These are phyloP conservation scores for Pachyramphus minor DNA, from an alignment of 2,113 vertebrate species.

Conservation along the genomic window DNA sequence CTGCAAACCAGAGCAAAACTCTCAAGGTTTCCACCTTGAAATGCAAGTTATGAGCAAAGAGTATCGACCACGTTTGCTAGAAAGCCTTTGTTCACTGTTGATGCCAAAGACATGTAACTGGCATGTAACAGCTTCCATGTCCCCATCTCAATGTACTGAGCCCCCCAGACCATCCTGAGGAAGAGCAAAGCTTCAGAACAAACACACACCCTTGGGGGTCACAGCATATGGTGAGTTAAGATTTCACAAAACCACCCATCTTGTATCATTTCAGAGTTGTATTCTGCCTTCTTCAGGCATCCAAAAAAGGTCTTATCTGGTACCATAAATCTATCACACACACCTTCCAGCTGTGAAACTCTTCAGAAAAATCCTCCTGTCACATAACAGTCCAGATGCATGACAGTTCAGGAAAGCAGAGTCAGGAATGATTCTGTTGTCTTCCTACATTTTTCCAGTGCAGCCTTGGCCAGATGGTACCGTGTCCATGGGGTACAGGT, in stretches of 20 bases:
- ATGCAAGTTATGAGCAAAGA: rapidly evolving
- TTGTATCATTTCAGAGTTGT: not conserved
- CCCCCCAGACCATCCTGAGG: not conserved
- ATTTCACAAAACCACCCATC: not conserved
- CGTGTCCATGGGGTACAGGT: rapidly evolving
- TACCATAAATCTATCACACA: not conserved
- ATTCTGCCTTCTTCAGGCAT: not conserved
- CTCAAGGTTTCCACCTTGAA: not conserved
- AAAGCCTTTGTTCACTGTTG: not conserved
- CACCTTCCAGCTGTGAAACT: not conserved
- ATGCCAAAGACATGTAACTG: not conserved
- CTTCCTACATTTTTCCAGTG: not conserved
- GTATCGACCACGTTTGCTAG: rapidly evolving
- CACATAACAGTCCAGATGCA: not conserved
- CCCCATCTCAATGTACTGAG: rapidly evolving
- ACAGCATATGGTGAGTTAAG: rapidly evolving
- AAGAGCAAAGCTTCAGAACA: not conserved
- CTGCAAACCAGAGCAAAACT: not conserved
- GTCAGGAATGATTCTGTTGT: not conserved
- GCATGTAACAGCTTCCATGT: not conserved
- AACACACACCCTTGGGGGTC: not conserved
- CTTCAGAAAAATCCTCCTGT: not conserved
- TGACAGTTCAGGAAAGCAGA: not conserved
- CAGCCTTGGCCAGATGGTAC: rapidly evolving
- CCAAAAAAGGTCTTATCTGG: not conserved